A percentile compares a stretch with the other conserved stretches of the same genome.
These are phyloP conservation scores for Hormaphis cornu DNA, from an alignment of 1,140 invertebrate species.

Conservation along the genomic window DNA sequence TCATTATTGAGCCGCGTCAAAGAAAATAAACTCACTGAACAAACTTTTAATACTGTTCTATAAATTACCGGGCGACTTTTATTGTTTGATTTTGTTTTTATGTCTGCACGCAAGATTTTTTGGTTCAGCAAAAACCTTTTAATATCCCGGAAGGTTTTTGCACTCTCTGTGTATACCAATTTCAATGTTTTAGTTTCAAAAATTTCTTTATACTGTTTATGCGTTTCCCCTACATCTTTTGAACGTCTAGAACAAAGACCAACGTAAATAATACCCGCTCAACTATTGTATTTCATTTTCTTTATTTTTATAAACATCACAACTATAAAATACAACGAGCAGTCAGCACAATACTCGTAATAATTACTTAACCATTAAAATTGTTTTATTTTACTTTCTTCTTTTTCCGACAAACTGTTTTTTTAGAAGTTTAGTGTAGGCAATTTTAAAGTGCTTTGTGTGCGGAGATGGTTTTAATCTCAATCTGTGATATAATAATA, in stretches of 20 bases:
- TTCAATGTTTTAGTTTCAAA: constrained; percentile 2
- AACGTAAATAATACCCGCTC: no score
- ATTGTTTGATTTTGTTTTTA: constrained; percentile 19
- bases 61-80: constrained; percentile 1
- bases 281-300: no score
- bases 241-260: background rate
- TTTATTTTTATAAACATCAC: no score
- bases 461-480: no score
- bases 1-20: background rate
- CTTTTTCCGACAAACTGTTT: no score
- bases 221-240: background rate
- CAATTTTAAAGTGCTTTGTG: no score
- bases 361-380: no score
- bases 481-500: no score
- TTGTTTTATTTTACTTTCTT: no score
- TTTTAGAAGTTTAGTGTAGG: no score
- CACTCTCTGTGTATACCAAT: constrained; percentile 8
- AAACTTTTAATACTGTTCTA: constrained; percentile 9
- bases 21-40: background rate
- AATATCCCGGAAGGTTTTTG: constrained; percentile 5
- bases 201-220: background rate
- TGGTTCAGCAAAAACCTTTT: constrained; percentile 6
- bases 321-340: no score
- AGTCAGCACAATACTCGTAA: no score
- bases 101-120: background rate